Base-by-base conservation (phyloP, 2,797 vertebrate species). In the Arnoldichthys spilopterus region DNA sequence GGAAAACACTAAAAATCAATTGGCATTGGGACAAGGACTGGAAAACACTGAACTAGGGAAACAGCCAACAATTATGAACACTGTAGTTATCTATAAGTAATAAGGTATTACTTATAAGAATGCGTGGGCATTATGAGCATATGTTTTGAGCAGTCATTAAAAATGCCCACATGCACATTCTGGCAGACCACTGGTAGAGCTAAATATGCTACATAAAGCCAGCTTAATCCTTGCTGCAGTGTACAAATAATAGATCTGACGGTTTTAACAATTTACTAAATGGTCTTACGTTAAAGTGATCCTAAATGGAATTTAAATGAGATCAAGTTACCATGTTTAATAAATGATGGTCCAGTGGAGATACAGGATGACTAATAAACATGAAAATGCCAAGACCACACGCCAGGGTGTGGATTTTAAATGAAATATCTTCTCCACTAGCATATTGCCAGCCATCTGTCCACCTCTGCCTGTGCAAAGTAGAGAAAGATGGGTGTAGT, bases 371-470 rank as follows among this genome's bases (percentile, higher is more conserved):
- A 56, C 49, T 32, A 30, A 64, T 45, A 64, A 69, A 69, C 53
- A 63, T 20, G 7, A 34, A 40, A 12, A n/a, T 51, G 16, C 26
- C 62, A 30, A 6, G 5, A 16, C 51, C n/a, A 72, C 51, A n/a
- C n/a, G 66, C 20, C 8, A 34, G 61, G 56, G 62, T 43, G 58
- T 45, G 56, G 45, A 37, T 64, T 63, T 72, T 51, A 77, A 80
- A 78, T 66, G 59, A 82, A 84, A 83, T 59, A 77, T 62, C 40
- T 76, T 43, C 72, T 61, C 66, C 18, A 54, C 28, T 28, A 74
- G 56, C 76, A 78, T 66, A 77, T 51, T 83, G 64, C 73, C 74
- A 26, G 37, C 69, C 81, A 82, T 81, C 79, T 85, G 83, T 77
- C 66, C 67, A 72, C 59, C 72, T 47, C 47, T 67, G 64, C 63